Conservation (phyloP, 2,797 vertebrate species). For the Avahi laniger region DNA sequence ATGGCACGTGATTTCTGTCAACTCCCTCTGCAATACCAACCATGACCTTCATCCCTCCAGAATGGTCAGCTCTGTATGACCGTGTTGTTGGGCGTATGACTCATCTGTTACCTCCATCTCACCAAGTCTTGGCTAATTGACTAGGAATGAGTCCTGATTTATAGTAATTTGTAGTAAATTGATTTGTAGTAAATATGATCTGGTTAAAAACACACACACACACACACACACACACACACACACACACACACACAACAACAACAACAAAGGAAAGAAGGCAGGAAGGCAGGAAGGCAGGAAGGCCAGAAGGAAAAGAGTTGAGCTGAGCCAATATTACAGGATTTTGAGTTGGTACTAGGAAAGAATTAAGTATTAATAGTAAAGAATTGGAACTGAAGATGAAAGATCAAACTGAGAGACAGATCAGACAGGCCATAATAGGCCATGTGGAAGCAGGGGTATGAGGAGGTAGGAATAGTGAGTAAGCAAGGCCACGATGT, state of each 20-base stretch:
- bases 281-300: not conserved
- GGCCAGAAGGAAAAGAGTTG: not conserved
- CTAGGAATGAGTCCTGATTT: not conserved
- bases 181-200: not conserved
- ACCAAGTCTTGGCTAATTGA: not conserved
- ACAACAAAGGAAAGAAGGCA: not conserved
- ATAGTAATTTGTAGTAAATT: no score
- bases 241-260: not conserved
- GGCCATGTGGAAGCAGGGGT: not conserved
- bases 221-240: not conserved
- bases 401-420: not conserved
- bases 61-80: not conserved
- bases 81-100: not conserved
- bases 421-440: not conserved
- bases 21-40: not conserved
- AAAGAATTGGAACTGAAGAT: not conserved
- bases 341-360: not conserved
- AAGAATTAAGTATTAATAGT: not conserved
- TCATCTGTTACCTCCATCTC: not conserved
- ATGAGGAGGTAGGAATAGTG: not conserved
- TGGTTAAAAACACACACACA: not conserved
- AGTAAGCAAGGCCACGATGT: not conserved
- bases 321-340: not conserved
- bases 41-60: not conserved
- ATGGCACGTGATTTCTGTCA: not conserved